Percentiles rank a stretch among this genome's conserved stretches.
phyloP scores from a whole-genome alignment of 2,888 invertebrate genomes.

The Nephrotoma flavescens region DNA sequence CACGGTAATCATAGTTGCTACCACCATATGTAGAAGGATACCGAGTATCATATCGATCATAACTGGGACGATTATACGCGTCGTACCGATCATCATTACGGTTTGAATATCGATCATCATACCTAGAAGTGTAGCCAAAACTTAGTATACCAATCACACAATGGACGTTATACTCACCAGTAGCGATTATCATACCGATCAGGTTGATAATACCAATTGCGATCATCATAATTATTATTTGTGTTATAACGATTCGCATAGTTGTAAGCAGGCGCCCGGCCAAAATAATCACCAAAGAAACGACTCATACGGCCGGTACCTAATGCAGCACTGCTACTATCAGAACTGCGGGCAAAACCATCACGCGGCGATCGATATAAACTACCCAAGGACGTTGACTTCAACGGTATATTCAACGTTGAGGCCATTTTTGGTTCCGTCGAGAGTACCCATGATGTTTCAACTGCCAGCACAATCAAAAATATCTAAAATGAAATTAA shows the following conservation, averaged over 20 bases:
- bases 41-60: constrained; percentile 14
- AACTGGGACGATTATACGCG: constrained; percentile 1
- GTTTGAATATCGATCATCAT: constrained; percentile 13
- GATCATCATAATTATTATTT: constrained; percentile 12
- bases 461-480: neutral
- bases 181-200: constrained; percentile 13
- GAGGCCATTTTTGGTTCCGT: neutral
- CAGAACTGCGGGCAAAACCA: neutral
- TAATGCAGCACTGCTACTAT: neutral
- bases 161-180: constrained; percentile 1
- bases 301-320: neutral
- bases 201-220: constrained; percentile 17
- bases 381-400: neutral
- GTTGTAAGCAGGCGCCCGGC: neutral
- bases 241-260: neutral
- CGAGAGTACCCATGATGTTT: neutral
- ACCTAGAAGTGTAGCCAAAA: constrained; percentile 6
- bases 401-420: neutral
- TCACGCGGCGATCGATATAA: neutral
- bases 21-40: neutral
- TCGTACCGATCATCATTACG: constrained; percentile 16
- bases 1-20: constrained; percentile 15
- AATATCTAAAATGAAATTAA: neutral
- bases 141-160: neutral
- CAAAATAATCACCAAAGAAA: neutral